Base-by-base conservation (phyloP, 2,888 invertebrate genomes). In the Noctua janthe region DNA sequence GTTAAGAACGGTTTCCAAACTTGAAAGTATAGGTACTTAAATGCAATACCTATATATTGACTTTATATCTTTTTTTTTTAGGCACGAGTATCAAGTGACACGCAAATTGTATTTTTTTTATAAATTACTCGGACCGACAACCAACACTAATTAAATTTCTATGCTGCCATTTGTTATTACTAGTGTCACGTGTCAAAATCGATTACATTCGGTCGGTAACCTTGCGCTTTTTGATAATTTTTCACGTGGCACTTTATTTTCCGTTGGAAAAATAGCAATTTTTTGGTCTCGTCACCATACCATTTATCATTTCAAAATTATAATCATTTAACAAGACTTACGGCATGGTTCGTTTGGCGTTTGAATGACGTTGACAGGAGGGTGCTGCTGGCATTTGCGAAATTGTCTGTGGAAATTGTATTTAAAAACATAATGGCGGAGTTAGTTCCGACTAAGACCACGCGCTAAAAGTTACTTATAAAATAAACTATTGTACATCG, bases 131-230 rank as follows among this genome's bases (percentile, higher is more conserved):
- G 7, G 7, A 17, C 43, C 62, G 72, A 39, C 11, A 29, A 49
- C 47, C 29, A 39, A 49, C 64, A 59, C 75, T 75, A 80, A 85
- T 83, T 83, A 75, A 64, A 83, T 81, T 86, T 80, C 69, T 81
- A 81, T 78, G 77, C 70, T 43, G 43, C 72, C 56, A 74, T 77
- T 84, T 86, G 66, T 74, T 86, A 83, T 80, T 51, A 56, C 20
- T 49, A 20, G 56, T 47, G 43, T 64, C 85, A 84, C 87, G 85
- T 81, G 87, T 56, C 35, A 56, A 81, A 83, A 86, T 81, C 81
- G 29, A 85, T 85, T 80, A 83, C 69, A 15, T n/a, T 81, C 76
- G 51, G 39, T 49, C 20, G 47, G 82, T 82, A 78, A 71, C 67
- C 29, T 73, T 70, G 20, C 39, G 39, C 13, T 13, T 51, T 74